Conservation (phyloP, 1,140 invertebrate genomes). For the Drosophila mauritiana region DNA sequence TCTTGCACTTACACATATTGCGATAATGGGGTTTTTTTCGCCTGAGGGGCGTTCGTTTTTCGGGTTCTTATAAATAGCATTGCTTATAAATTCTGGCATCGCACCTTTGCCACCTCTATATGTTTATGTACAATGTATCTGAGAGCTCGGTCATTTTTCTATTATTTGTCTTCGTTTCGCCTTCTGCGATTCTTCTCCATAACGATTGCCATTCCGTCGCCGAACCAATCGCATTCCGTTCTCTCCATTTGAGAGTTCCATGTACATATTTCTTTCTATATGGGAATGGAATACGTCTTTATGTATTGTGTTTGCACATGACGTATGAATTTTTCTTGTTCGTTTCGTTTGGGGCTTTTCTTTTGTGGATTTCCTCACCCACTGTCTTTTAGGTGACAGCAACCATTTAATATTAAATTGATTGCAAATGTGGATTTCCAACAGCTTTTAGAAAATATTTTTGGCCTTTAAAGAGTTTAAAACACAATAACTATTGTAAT, state of each 20-base stretch:
- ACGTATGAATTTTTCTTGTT: conserved; percentile 39
- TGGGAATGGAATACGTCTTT: conserved; percentile 7
- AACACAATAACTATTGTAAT: neutral
- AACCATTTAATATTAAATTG: conserved; percentile 39
- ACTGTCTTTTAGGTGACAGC: conserved; percentile 27
- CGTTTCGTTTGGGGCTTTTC: conserved; percentile 28
- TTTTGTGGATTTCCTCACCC: conserved; percentile 10
- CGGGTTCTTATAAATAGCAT: conserved; percentile 58
- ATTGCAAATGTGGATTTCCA: conserved; percentile 20
- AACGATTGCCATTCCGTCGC: conserved; percentile 39
- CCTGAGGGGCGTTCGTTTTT: conserved; percentile 65
- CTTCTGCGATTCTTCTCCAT: conserved; percentile 48
- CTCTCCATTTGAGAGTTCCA: conserved; percentile 34
- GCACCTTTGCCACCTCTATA: conserved; percentile 62
- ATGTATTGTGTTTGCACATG: conserved; percentile 39
- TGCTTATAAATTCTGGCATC: conserved; percentile 51
- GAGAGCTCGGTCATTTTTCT: conserved; percentile 39
- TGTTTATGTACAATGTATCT: conserved; percentile 30
- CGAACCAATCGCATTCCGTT: conserved; percentile 54
- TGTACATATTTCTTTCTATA: conserved; percentile 6
- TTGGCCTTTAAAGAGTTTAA: neutral
- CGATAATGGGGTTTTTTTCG: conserved; percentile 25
- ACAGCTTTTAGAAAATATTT: conserved; percentile 1
- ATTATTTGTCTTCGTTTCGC: conserved; percentile 52
- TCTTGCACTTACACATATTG: conserved; percentile 13